phyloP scores from a whole-genome alignment of 2,888 invertebrate species.

The Stenotaenia linearis region DNA sequence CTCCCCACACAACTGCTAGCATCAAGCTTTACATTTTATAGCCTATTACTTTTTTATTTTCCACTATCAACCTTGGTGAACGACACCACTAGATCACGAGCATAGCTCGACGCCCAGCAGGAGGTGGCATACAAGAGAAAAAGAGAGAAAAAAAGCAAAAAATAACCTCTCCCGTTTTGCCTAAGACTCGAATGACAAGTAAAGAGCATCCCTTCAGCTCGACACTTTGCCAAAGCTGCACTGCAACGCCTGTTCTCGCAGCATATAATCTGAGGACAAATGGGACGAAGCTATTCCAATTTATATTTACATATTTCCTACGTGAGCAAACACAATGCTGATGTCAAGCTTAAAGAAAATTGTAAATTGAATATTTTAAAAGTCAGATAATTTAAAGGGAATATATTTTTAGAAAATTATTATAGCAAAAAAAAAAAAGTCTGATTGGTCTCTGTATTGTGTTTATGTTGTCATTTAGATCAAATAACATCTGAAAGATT shows the following conservation, averaged over 20 bases:
- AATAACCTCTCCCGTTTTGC: not conserved
- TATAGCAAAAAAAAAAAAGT: too few relatives aligned
- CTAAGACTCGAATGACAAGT: not conserved
- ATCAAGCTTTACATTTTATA: slow-evolving; percentile 18
- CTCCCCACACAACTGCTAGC: not conserved
- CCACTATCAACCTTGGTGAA: slow-evolving; percentile 4
- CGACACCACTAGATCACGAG: slow-evolving; percentile 24
- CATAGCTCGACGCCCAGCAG: not conserved
- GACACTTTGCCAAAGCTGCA: not conserved
- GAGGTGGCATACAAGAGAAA: not conserved
- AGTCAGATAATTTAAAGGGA: too few relatives aligned
- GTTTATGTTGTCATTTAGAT: too few relatives aligned
- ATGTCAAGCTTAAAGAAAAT: not conserved
- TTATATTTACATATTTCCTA: not conserved
- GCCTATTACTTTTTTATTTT: slow-evolving; percentile 27
- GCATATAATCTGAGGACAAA: not conserved
- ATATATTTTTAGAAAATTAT: too few relatives aligned
- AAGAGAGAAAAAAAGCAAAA: not conserved
- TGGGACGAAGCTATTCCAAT: not conserved
- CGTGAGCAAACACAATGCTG: not conserved
- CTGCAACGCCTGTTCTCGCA: not conserved
- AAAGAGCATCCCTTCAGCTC: not conserved
- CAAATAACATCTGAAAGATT: too few relatives aligned
- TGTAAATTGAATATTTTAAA: not conserved
- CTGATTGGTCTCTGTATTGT: too few relatives aligned